Evolutionary conservation across 1,140 invertebrate species (phyloP), one percentile per base, ranked within the genome.

Genomic region (Drosophila nasuta): DNA sequence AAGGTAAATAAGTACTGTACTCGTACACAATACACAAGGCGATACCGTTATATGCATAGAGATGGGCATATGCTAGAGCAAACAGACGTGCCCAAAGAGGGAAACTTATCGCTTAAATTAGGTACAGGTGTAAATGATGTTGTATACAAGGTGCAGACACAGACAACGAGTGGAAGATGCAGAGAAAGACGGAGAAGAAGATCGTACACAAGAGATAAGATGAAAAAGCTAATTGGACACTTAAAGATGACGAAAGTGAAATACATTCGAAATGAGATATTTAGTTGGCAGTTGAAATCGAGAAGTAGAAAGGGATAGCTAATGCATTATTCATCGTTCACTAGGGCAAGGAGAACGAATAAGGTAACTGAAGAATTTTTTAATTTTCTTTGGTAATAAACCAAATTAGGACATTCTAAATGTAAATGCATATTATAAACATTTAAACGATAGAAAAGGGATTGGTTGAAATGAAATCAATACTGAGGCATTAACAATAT

Each of bases 101-200:
- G 13, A 30, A 63, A 69, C 70, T 58, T 59, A 67, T 67, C 70
- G 71, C 57, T 20, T 17, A 56, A 82, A 82, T 72, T 87, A 67
- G 66, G 78, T 74, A 86, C 81, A 85, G 81, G 81, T 85, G 81
- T 81, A 81, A 86, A 86, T 67, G 70, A 75, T 54, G 74, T 73
- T 54, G 52, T 38, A 7, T 10, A 68, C 45, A 20, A 45, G 28
- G 43, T 56, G 35, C 35, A 38, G 35, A 38, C 35, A 10, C 7
- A 68, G 38, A 15, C 11, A 41, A 0, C 33, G 46, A 11, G 10
- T 11, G 58, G 17, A 30, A 48, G 17, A 51, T 35, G 62, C 49
- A 51, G 38, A 41, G 43, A 48, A 17, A 45, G 11, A 30, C 13
- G 38, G 38, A 49, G 33, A 48, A 57, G 49, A 46, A 79, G 80